Percentiles rank a stretch among this genome's conserved stretches.
These are phyloP conservation scores for Mobula birostris DNA, from an alignment of 2,113 vertebrate genomes.

Conservation along the genomic window DNA sequence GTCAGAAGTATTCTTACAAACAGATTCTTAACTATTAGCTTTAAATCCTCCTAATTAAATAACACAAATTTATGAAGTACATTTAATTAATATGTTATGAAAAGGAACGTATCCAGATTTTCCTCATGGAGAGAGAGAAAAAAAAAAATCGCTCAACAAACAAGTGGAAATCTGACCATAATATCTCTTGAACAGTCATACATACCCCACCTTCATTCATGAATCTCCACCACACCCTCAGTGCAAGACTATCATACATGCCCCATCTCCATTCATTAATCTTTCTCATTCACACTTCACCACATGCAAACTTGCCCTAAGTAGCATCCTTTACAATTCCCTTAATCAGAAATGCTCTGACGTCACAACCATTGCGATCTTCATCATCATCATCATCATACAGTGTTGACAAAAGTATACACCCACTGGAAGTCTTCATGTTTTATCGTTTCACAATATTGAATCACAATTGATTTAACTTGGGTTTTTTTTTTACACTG, in stretches of 20 bases:
- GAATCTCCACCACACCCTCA: neutral
- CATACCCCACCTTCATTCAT: neutral
- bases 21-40: neutral
- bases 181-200: neutral
- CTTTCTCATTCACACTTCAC: neutral
- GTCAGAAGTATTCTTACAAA: neutral
- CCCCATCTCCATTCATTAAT: neutral
- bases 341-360: neutral
- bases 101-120: neutral
- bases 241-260: neutral
- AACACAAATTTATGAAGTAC: neutral
- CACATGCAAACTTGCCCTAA: neutral
- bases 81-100: neutral
- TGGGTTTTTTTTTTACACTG: too few species aligned
- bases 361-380: too few species aligned
- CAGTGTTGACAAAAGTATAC: too few species aligned
- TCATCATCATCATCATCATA: neutral
- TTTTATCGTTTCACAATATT: too few species aligned
- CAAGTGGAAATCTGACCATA: neutral
- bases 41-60: neutral
- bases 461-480: too few species aligned
- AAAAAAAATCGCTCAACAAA: neutral
- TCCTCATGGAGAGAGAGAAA: neutral
- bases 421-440: too few species aligned
- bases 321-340: neutral